phyloP scores from a whole-genome alignment of 2,888 invertebrate species.

The Acronicta aceris region DNA sequence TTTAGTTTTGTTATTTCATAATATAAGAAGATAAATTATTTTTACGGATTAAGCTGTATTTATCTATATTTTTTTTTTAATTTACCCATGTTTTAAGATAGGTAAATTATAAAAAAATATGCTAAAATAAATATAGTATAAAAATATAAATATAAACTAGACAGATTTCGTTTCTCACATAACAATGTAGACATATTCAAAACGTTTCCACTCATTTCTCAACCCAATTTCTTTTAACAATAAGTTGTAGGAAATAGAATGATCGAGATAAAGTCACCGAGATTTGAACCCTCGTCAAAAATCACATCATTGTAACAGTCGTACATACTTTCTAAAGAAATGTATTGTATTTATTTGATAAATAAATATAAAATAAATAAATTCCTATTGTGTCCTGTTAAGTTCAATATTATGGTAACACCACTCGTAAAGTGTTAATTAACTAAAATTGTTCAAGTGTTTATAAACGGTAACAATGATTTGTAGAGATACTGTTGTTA shows the following conservation, averaged over 20 bases:
- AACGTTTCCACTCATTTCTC: not conserved
- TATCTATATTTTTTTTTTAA: too few relatives aligned
- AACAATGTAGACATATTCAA: not conserved
- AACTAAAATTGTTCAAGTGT: slow-evolving; percentile 70
- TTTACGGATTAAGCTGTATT: too few relatives aligned
- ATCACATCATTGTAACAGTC: not conserved
- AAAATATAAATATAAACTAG: too few relatives aligned
- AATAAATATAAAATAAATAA: too few relatives aligned
- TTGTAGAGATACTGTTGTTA: slow-evolving; percentile 11
- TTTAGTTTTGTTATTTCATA: too few relatives aligned
- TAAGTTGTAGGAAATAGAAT: not conserved
- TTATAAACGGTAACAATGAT: slow-evolving; percentile 64
- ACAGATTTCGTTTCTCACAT: too few relatives aligned
- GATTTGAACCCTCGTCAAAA: not conserved
- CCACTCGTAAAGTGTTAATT: slow-evolving; percentile 59
- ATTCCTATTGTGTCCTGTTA: not conserved
- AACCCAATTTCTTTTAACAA: not conserved
- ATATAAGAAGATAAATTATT: too few relatives aligned
- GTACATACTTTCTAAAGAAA: not conserved
- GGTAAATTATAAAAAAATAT: too few relatives aligned
- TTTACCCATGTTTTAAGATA: too few relatives aligned
- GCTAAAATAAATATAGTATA: too few relatives aligned
- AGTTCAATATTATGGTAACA: slow-evolving; percentile 13
- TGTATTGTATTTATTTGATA: not conserved
- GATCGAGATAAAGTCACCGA: not conserved